Evolutionary conservation across 2,797 vertebrate species (phyloP).

Genomic region (Tarsius wallacei): DNA sequence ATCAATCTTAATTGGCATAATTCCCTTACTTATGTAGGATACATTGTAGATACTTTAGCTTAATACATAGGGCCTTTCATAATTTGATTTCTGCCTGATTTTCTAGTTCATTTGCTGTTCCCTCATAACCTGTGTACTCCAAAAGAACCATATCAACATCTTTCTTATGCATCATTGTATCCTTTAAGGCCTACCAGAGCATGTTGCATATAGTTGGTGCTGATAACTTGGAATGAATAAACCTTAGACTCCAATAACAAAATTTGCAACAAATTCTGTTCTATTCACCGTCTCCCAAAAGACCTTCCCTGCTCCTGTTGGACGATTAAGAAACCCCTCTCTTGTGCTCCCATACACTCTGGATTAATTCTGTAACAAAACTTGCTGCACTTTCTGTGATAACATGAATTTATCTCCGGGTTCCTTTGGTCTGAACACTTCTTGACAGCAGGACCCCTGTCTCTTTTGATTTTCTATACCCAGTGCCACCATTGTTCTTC

Average conservation of each 20-base stretch:
- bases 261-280: not conserved
- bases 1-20: slow-evolving; percentile 13
- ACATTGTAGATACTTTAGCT: not conserved
- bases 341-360: not conserved
- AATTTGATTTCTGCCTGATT: not conserved
- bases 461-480: not conserved
- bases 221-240: not conserved
- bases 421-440: not conserved
- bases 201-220: not conserved
- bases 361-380: slow-evolving; percentile 9
- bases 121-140: not conserved
- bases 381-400: not conserved
- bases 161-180: not conserved
- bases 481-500: not conserved
- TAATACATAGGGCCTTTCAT: not conserved
- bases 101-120: slow-evolving; percentile 12
- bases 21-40: not conserved
- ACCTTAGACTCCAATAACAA: not conserved
- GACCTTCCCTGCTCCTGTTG: not conserved
- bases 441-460: not conserved
- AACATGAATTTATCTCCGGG: not conserved
- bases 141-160: not conserved
- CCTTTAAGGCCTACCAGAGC: not conserved
- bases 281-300: not conserved
- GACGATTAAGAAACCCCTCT: not conserved